Evolutionary conservation across 1,140 invertebrate species (phyloP).

Genomic region (Pogonomyrmex californicus): DNA sequence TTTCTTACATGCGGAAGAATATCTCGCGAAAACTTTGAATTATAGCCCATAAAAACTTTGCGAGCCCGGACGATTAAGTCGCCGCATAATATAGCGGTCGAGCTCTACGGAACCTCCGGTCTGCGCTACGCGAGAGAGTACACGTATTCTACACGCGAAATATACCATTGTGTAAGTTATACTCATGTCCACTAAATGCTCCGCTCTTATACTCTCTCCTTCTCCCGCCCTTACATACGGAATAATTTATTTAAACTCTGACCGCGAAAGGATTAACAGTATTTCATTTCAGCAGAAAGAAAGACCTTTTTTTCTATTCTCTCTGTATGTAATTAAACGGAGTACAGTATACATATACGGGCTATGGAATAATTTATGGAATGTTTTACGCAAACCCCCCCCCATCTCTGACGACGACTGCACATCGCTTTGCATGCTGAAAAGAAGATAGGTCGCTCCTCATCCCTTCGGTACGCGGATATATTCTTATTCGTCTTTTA

Average conservation of each 20-base stretch:
- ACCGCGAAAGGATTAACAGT: background rate
- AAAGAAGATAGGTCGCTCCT: background rate
- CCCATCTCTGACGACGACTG: too few relatives aligned
- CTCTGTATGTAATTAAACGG: background rate
- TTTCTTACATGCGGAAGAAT: conserved; percentile 73
- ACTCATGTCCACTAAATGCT: conserved; percentile 56
- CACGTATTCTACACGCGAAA: conserved; percentile 33
- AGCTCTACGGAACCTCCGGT: conserved; percentile 3
- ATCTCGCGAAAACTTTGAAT: conserved; percentile 79
- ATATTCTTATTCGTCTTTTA: background rate
- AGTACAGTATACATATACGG: background rate
- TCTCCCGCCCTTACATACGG: background rate
- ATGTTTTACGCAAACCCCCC: background rate
- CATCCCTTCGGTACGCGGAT: background rate
- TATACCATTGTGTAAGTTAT: conserved; percentile 38
- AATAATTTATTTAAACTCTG: conserved; percentile 55
- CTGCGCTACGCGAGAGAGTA: background rate
- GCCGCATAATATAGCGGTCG: conserved; percentile 76
- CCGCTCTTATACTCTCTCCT: conserved; percentile 26
- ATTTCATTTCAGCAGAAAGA: background rate
- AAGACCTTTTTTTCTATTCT: background rate
- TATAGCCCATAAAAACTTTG: conserved; percentile 82
- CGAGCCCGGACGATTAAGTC: conserved; percentile 81
- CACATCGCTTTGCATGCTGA: background rate
- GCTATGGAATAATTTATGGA: background rate